Conservation (phyloP, 1,140 invertebrate genomes). For the Bombus balteatus region DNA sequence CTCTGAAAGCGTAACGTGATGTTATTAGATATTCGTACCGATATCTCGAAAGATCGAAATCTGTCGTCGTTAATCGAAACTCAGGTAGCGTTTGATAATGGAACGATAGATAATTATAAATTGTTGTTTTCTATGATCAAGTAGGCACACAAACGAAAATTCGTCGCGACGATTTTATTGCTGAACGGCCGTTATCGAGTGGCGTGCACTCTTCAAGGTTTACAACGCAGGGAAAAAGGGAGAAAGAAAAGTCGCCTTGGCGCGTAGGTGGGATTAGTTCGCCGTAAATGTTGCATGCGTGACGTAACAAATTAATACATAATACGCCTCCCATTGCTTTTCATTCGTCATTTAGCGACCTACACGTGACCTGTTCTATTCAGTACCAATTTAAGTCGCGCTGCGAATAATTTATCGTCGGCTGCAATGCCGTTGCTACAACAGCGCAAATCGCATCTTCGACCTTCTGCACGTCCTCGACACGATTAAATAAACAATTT, state of each 20-base stretch:
- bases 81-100: background rate
- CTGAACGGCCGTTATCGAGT: background rate
- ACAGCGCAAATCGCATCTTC: constrained; percentile 46
- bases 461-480: constrained; percentile 32
- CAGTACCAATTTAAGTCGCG: constrained; percentile 73
- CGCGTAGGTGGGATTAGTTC: background rate
- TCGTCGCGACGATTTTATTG: background rate
- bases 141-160: background rate
- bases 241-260: background rate
- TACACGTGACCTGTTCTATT: constrained; percentile 74
- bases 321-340: constrained; percentile 75
- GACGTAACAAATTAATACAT: constrained; percentile 71
- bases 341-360: constrained; percentile 73
- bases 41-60: background rate
- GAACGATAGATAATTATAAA: background rate
- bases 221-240: too few species aligned
- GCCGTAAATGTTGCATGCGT: constrained; percentile 43
- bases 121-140: background rate
- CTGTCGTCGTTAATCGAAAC: background rate
- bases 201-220: background rate
- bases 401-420: constrained; percentile 56
- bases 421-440: constrained; percentile 43
- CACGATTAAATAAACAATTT: constrained; percentile 47
- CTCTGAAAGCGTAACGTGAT: constrained; percentile 81
- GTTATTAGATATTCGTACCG: background rate